phyloP scores from a whole-genome alignment of 2,797 vertebrate species.

The Triplophysa bombifrons region DNA sequence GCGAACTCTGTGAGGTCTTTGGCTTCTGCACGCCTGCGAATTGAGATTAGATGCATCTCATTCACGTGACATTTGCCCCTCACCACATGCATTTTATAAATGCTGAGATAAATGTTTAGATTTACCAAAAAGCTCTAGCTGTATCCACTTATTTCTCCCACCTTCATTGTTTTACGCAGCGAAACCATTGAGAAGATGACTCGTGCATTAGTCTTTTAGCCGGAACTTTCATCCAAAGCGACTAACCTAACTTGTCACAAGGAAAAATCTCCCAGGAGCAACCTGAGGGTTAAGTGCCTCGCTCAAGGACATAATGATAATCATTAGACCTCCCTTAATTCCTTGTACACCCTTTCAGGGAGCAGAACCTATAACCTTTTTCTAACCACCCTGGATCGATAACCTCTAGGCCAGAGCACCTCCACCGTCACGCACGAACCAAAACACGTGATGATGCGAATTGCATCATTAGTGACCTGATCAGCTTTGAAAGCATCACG shows the following conservation, averaged over 20 bases:
- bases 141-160: not conserved
- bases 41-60: conserved; percentile 18
- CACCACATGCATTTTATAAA: conserved; percentile 13
- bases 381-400: not conserved
- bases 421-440: not conserved
- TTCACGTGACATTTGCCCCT: conserved; percentile 23
- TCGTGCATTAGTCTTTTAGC: not conserved
- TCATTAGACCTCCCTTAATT: conserved; percentile 19
- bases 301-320: conserved; percentile 17
- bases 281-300: conserved; percentile 22
- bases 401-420: not conserved
- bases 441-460: not conserved
- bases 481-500: not conserved
- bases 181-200: not conserved
- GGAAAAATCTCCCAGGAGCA: conserved; percentile 8
- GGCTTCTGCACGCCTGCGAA: conserved; percentile 7
- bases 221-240: conserved; percentile 5
- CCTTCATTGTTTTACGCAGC: not conserved
- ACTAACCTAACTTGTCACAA: not conserved
- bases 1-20: not conserved
- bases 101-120: conserved; percentile 11
- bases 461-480: not conserved
- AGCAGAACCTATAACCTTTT: conserved; percentile 20
- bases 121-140: not conserved
- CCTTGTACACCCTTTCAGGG: not conserved